Conservation (phyloP, 1,140 invertebrate species). For the Leptinotarsa undecemlineata region DNA sequence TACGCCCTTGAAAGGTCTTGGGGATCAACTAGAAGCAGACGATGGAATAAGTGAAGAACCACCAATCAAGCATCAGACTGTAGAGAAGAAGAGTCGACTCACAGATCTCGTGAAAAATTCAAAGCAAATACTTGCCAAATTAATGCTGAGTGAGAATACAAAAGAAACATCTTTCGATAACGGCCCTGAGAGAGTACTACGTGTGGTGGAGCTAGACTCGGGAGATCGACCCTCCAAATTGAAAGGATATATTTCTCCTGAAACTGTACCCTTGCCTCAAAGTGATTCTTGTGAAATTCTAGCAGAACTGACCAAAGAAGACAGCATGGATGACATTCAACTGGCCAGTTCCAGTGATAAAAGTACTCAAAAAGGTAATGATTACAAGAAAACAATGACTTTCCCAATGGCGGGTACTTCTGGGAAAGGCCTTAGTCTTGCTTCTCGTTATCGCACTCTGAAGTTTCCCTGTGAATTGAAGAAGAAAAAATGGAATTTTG, state of each 20-base stretch:
- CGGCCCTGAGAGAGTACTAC: conserved; percentile 28
- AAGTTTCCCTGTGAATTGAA: conserved; percentile 32
- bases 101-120: conserved; percentile 46
- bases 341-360: not conserved
- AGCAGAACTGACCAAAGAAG: conserved; percentile 13
- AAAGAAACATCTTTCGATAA: not conserved
- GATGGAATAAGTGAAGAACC: conserved; percentile 31
- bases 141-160: conserved; percentile 35
- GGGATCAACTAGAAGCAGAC: conserved; percentile 32
- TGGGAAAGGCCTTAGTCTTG: conserved; percentile 24
- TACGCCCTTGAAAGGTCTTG: conserved; percentile 26
- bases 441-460: conserved; percentile 34
- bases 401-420: conserved; percentile 37
- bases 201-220: conserved; percentile 35
- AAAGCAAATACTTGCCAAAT: conserved; percentile 41
- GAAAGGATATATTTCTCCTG: conserved; percentile 18
- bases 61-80: conserved; percentile 27
- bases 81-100: conserved; percentile 45
- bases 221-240: conserved; percentile 30
- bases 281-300: conserved; percentile 28
- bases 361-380: not conserved
- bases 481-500: conserved; percentile 45
- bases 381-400: conserved; percentile 37
- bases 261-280: conserved; percentile 28
- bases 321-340: conserved; percentile 27